Evolutionary conservation across 2,113 vertebrate genomes (phyloP), one percentile per base, ranked within the genome.

Genomic region (Ascaphus truei): DNA sequence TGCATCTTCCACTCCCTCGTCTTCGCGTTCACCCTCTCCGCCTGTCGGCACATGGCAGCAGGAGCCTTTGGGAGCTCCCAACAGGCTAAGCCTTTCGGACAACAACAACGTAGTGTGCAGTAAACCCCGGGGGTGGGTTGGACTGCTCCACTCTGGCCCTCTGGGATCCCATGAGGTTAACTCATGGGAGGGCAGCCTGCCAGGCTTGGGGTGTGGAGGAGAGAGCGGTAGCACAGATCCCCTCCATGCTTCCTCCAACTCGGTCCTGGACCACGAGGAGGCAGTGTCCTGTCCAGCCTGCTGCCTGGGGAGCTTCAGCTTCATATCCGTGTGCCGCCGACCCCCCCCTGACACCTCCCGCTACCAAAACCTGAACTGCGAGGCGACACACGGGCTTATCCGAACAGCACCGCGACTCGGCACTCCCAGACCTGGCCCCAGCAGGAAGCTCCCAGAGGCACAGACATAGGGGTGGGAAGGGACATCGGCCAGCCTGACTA

Each of bases 291-390:
- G 96, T 65, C 93, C 94, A 0, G 83, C 91, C 55, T 98, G 95
- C 82, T 98, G 95, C 72, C 80, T 95, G 1, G 79, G 89, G 7
- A 87, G 92, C 34, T 89, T 96, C 75, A 92, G 89, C 66, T 89
- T 96, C 2, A 78, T 92, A 30, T 95, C 93, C 0, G 62, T 94
- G 80, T 98, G 95, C 80, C 89, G 91, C 63, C 91, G 85, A 15
- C 81, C 88, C 0, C 80, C 81, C 0, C 84, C 85, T 76, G 65
- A 83, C 86, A 80, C 89, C 0, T 89, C 91, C 9, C 84, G 79
- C 48, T 95, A 94, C 85, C 86, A 89, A 76, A 95, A 92, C 81
- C 88, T 98, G 76, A 95, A 87, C 61, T 89, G 91, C 0, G 90
- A 93, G 58, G 78, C 92, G 1, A 71, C 31, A 11, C 86, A 87